Evolutionary conservation across 1,140 invertebrate genomes (phyloP), one percentile per base, ranked within the genome.

Genomic region (Pseudomyrmex cubaensis): DNA sequence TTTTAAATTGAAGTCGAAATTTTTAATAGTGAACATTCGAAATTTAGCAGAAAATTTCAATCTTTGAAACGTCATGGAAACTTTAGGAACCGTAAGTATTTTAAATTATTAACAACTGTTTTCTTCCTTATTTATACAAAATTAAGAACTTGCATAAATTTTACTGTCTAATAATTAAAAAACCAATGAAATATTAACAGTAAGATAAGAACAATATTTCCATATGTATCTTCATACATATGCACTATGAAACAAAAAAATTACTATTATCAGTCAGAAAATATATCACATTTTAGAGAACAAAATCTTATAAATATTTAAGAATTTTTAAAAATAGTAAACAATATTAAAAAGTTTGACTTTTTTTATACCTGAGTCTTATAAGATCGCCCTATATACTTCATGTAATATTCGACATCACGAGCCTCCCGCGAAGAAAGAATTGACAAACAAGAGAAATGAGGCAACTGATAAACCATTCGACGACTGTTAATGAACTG

Each of bases 71-170:
- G 75, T 46, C 44, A 94, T 94, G 93, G 93, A 94, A 78, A 87
- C 88, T 69, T 74, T 93, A 44, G 91, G 87, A 87, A 85, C 88
- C 77, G 93, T 94, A 88, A 94, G 93, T 93, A 90, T 50, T 62
- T 78, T 59, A 35, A 78, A 13, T 52, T 5, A 50, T 50, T 52
- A 52, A 12, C 9, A 52, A 52, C 50, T 52, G 9, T 52, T 52
- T 0, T 52, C 9, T 50, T 50, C 12, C 48, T 12, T 12, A 12
- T 52, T 52, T 52, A 52, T 13, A 52, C 35, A 35, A 35, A 35
- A 35, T 7, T 35, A 35, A 7, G 7, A 35, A 4, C 7, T 35
- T 0, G 35, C 35, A 35, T 35, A 35, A 35, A 35, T 35, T 35
- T 35, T 35, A 35, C 5, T 35, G 7, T 35, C 35, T 35, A 35